A percentile compares a stretch with the other conserved stretches of the same genome.
These are phyloP conservation scores for Heteromyza rotundicornis DNA, from an alignment of 2,888 invertebrate species.

Conservation along the genomic window DNA sequence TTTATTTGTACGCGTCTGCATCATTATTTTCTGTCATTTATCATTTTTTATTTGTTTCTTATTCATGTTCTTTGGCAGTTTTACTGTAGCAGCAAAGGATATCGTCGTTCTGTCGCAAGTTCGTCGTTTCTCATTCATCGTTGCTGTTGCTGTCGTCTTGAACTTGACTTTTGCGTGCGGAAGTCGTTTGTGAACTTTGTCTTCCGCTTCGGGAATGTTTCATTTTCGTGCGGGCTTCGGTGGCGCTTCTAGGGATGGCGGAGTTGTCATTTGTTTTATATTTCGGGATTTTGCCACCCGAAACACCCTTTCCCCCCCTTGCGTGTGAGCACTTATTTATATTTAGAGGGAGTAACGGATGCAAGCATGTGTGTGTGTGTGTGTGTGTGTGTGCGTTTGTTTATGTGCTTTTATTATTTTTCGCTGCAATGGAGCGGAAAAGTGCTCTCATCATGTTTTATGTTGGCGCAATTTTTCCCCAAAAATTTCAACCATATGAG, in stretches of 20 bases:
- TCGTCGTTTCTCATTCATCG: too few species aligned
- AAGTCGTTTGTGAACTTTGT: constrained; percentile 20
- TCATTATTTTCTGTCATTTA: constrained; percentile 24
- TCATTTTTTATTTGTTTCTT: constrained; percentile 25
- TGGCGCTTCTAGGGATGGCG: background rate
- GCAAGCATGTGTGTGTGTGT: background rate
- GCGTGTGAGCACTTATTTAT: background rate
- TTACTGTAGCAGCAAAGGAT: constrained; percentile 2
- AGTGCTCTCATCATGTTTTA: constrained; percentile 15
- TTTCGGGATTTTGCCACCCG: background rate
- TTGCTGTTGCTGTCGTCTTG: constrained; percentile 15
- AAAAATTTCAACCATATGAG: background rate
- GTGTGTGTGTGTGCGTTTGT: background rate
- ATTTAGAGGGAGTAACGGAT: background rate
- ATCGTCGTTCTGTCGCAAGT: background rate
- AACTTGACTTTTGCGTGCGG: constrained; percentile 25
- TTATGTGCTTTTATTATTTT: constrained; percentile 16
- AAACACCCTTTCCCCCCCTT: background rate
- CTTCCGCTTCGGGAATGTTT: background rate
- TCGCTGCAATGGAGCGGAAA: constrained; percentile 27
- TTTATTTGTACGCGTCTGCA: constrained; percentile 25
- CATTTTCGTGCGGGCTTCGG: background rate
- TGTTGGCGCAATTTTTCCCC: background rate
- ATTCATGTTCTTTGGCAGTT: constrained; percentile 14
- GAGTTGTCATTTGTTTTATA: background rate